Base-by-base conservation (phyloP, 2,797 vertebrate genomes). In the Heterohyrax brucei region DNA sequence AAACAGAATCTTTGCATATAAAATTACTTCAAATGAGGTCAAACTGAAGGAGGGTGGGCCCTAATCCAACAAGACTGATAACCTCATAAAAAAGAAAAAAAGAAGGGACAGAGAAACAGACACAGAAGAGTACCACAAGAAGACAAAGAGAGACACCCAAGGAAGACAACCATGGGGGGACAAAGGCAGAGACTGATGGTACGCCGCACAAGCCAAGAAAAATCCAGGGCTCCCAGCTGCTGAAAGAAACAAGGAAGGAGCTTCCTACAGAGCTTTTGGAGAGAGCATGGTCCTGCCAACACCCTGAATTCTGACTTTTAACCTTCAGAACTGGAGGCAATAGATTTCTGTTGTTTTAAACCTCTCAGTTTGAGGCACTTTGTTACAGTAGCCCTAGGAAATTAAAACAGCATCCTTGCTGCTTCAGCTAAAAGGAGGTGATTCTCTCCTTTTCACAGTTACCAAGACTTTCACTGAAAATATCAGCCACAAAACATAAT, bases 401-500 rank as follows among this genome's bases (percentile, higher is more conserved):
- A 68, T 68, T 68, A n/a, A 68, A 14, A n/a, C 66, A 68, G n/a
- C 30, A 68, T 68, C 18, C 10, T 73, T 89, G 88, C 53, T 87
- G 53, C 50, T 88, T 83, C 76, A 33, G 3, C 16, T 59, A 28
- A 44, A 88, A 72, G 50, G 9, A 86, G 39, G 72, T 39, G 19
- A 91, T 92, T 64, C 82, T 93, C 28, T 82, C 68, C 33, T 94
- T 46, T 95, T 39, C 19, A 64, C 1, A 53, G 16, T 77, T n/a
- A 72, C 14, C 61, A 81, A 88, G 59, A 26, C 39, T 89, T 95
- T 19, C 39, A 80, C 62, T 90, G 61, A 95, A 86, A 44, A 93
- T 50, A 79, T 7, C 83, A 10, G 22, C 72, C 87, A 81, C 68
- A 56, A 68, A 28, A 84, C 22, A 64, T 5, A n/a, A 93, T 73